Evolutionary conservation across 2,888 invertebrate species (phyloP).

Genomic region (Acleris emargana): DNA sequence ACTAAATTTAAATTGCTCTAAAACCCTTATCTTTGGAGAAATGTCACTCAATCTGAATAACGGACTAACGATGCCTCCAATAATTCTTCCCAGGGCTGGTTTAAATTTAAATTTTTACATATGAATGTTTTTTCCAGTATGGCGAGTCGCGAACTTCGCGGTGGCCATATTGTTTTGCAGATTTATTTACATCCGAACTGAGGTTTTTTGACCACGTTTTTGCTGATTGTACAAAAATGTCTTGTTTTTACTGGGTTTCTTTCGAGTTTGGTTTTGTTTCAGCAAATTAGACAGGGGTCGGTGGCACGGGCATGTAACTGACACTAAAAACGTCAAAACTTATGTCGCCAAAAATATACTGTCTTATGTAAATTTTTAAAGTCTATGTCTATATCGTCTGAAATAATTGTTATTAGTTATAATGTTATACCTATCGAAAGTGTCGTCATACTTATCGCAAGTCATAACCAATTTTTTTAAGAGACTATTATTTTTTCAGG

Average conservation of each 20-base stretch:
- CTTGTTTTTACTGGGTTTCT: conserved; percentile 62
- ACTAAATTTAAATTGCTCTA: conserved; percentile 57
- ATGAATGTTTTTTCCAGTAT: conserved; percentile 47
- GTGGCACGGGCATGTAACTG: conserved; percentile 40
- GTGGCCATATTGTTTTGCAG: conserved; percentile 71
- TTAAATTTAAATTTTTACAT: conserved; percentile 71
- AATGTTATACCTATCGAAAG: too few species aligned
- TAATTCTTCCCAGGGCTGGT: conserved; percentile 66
- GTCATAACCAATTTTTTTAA: too few species aligned
- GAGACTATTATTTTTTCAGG: too few species aligned
- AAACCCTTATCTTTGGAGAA: conserved; percentile 50
- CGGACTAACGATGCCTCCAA: conserved; percentile 72
- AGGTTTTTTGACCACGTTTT: conserved; percentile 68
- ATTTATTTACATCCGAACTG: conserved; percentile 74
- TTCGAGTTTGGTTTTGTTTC: conserved; percentile 55
- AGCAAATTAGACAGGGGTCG: conserved; percentile 53
- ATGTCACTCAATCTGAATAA: conserved; percentile 71
- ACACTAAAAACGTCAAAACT: background rate
- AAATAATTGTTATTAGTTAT: too few species aligned
- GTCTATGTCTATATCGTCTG: too few species aligned
- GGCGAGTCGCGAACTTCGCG: conserved; percentile 52
- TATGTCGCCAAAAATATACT: too few species aligned
- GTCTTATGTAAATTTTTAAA: too few species aligned
- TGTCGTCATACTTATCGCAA: too few species aligned
- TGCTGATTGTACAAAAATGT: conserved; percentile 68